Base-by-base conservation (phyloP, 1,140 invertebrate genomes). In the Megathymus violae region DNA sequence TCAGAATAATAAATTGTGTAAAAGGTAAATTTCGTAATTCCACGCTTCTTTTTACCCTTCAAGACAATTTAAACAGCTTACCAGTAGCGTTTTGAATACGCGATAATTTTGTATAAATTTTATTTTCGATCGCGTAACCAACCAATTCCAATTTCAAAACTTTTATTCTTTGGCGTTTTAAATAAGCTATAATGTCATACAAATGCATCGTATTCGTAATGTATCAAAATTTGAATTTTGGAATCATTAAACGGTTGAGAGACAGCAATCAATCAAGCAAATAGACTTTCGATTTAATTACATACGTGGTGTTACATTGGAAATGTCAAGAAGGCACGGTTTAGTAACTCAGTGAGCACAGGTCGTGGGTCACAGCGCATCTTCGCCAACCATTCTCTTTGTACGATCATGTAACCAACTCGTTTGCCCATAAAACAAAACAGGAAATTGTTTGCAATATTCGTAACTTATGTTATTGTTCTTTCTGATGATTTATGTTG, bases 261-360 rank as follows among this genome's bases (percentile, higher is more conserved):
- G 43, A 43, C 41, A 58, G 27, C 44, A 40, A 59, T 59, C 54
- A 59, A 59, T 59, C 54, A 59, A 22, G 4, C 16, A 38, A 59
- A 44, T 36, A 59, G 54, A 46, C 31, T 41, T 59, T 47, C 22
- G 15, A 59, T 44, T 64, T 64, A 64, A 58, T 48, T 64, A 47
- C 22, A 47, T 62, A 56, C 51, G 60, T 60, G 34, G 43, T 22
- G 59, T 58, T 60, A 50, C 41, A 67, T 60, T 62, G 46, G 16
- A 74, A 76, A 76, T 76, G 74, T 76, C 74, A 76, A 61, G 64
- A 76, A 56, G 66, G 56, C 68, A 71, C 16, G 62, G 65, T 60
- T 68, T 69, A 70, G 68, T 74, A 63, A 56, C 51, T 17, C 15
- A 62, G 69, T 64, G 47, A 64, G 34, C 38, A 16, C 36, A 44